Base-by-base conservation (phyloP, 2,113 vertebrate genomes). In the Petrocephalus microphthalmus region DNA sequence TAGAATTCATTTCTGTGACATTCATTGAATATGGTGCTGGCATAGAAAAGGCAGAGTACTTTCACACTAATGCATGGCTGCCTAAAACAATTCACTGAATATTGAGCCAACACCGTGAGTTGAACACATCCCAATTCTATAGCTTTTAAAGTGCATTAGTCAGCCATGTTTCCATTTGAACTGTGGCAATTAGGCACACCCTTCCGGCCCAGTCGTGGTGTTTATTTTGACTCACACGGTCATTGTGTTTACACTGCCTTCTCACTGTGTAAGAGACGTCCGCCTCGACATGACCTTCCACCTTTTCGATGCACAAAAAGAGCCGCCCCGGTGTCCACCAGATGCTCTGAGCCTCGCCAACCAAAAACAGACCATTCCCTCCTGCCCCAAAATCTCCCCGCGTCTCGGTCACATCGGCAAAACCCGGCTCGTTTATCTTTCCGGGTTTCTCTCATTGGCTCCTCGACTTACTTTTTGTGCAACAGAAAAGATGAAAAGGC, bases 161-260 rank as follows among this genome's bases (percentile, higher is more conserved):
- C 29, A 86, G 17, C 33, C 19, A n/a, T 64, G 3, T 45, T 64
- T 60, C 85, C 56, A 64, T 42, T 86, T 57, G 42, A 37, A 60
- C 6, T 22, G 53, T 57, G 52, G 54, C 85, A 57, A 19, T 60
- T 45, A 42, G 25, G 15, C 29, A 86, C 19, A 25, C 10, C 49
- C 56, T 60, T 42, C 33, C 3, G 25, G 49, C 47, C 84, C 71
- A 87, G 56, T 56, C 52, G 0, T 22, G 52, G 83, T 88, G 86
- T 47, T 52, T 86, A 87, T 88, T 89, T 90, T 90, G 93, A 94
- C 95, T 95, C 95, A 95, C 95, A 95, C 94, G 93, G 93, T 93
- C 92, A 90, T 87, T 92, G 94, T 94, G 93, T 94, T 95, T 95
- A 96, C 95, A 96, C 95, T 95, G 95, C 95, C 95, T 96, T 96